Base-by-base conservation (phyloP, 2,797 vertebrate species). In the Sarcophilus harrisii region DNA sequence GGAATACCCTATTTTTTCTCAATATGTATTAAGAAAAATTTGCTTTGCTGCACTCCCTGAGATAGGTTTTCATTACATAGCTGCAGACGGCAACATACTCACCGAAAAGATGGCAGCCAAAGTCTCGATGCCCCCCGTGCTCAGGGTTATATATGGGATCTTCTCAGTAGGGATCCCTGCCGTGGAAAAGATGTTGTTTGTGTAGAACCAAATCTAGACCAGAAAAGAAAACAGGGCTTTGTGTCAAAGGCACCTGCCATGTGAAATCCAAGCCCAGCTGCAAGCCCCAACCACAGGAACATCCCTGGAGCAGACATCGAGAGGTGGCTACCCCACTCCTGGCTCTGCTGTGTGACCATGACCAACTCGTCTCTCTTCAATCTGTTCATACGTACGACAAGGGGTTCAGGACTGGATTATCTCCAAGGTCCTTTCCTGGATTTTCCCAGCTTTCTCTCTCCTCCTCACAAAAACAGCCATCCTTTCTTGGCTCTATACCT, bases 171-270 rank as follows among this genome's bases (percentile, higher is more conserved):
- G 91, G 93, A 99, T 99, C 90, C 99, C 99, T 5, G 99, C 99
- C 60, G 99, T 99, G 32, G 90, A 97, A 1, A 99, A 99, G 98
- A 99, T 99, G 96, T 98, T 99, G 92, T 98, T 99, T 93, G 99
- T 99, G 98, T 99, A 99, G 98, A 99, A 99, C 99, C 99, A 99
- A 96, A 99, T 99, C 99, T 99, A 93, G 18, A 90, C 38, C 9
- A n/a, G 57, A 66, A 95, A 45, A 92, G 60, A 94, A 32, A 16
- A 24, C 1, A 54, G 58, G 2, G 5, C 21, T 94, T 57, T 57
- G 90, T 1, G 1, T 55, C 94, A 49, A 45, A 66, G 54, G 11
- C 10, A 18, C 16, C 66, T 45, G 45, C 62, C 3, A 28, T 28
- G 2, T 32, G 14, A 90, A 90, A 94, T 21, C 6, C 38, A 24